A percentile compares a stretch with the other conserved stretches of the same genome.
These are phyloP conservation scores for Nemurella pictetii DNA, from an alignment of 2,888 invertebrate species.

Conservation along the genomic window DNA sequence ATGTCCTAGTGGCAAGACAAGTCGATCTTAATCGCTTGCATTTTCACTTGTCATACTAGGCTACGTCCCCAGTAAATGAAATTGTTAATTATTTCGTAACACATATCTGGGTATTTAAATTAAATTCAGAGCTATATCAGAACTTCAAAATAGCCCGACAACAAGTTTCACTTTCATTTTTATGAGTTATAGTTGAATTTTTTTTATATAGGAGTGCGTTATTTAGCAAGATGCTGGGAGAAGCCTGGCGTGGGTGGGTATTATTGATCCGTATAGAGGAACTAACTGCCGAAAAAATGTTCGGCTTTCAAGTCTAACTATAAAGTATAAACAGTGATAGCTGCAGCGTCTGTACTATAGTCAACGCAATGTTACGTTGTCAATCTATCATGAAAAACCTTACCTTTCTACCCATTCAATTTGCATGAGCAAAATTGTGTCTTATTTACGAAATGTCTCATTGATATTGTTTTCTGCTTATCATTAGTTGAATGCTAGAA, in stretches of 20 bases:
- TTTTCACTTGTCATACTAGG: neutral
- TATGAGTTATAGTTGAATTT: neutral
- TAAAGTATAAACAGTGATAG: neutral
- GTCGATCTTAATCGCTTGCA: neutral
- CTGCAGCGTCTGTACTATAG: too few species aligned
- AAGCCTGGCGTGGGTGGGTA: conserved; percentile 4
- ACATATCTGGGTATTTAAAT: neutral
- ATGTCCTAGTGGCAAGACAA: neutral
- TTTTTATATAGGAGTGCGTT: neutral
- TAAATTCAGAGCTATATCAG: neutral
- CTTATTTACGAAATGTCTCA: too few species aligned
- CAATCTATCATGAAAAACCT: too few species aligned
- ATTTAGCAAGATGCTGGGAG: neutral
- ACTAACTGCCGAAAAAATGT: conserved; percentile 13
- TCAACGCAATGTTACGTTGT: too few species aligned
- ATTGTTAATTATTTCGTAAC: neutral
- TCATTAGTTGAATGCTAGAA: too few species aligned
- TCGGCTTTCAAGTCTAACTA: neutral
- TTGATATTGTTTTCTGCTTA: too few species aligned
- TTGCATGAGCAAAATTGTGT: too few species aligned
- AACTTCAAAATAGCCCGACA: neutral
- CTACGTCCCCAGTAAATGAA: neutral
- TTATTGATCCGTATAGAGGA: conserved; percentile 17
- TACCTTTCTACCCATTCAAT: too few species aligned
- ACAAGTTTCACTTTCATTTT: neutral